Evolutionary conservation across 35 echinoderm and acorn worm species (phyloP).

Genomic region (Lytechinus pictus): DNA sequence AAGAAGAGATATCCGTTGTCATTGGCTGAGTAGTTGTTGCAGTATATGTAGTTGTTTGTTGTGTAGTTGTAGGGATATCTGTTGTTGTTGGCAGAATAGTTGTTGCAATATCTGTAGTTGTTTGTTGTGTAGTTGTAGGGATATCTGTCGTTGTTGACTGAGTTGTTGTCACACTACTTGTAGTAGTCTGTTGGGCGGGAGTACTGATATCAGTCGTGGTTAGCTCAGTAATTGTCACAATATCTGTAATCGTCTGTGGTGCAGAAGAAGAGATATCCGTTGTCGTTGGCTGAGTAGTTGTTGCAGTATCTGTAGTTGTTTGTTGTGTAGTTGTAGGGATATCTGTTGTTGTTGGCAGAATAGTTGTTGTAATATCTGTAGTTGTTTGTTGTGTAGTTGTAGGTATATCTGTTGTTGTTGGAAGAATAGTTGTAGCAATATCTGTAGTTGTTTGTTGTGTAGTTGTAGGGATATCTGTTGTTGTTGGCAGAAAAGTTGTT

Average conservation of each 20-base stretch:
- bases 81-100: neutral
- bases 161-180: neutral
- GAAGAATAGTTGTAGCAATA: neutral
- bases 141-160: neutral
- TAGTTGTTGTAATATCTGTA: no score
- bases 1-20: neutral
- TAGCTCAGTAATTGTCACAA: no score
- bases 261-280: no score
- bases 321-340: no score
- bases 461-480: neutral
- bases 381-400: neutral
- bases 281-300: no score
- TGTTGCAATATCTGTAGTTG: constrained; percentile 6
- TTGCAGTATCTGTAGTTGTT: no score
- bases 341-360: no score
- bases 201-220: no score
- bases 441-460: neutral
- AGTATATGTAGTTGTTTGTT: neutral
- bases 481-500: neutral
- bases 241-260: no score
- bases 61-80: neutral
- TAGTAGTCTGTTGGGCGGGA: neutral
- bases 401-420: neutral
- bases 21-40: neutral
- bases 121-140: neutral